Evolutionary conservation across 2,113 vertebrate genomes (phyloP).

Genomic region (Hylia prasina): DNA sequence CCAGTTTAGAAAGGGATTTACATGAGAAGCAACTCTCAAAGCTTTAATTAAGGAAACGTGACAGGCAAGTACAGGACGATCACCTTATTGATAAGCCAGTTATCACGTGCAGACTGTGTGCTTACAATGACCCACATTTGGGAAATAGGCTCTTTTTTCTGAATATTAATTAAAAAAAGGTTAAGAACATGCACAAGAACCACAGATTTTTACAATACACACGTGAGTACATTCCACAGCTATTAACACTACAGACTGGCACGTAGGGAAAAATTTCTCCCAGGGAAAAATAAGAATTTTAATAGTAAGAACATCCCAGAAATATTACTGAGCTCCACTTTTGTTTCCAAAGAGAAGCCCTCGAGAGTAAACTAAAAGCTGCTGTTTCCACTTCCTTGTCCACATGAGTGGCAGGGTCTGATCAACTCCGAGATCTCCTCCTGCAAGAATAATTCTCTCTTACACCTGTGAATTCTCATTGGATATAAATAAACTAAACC

Average conservation of each 20-base stretch:
- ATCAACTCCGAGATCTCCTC: not conserved
- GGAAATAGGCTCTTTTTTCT: not conserved
- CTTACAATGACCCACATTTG: not conserved
- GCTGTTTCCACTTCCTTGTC: not conserved
- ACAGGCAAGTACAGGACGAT: not conserved
- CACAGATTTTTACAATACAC: not conserved
- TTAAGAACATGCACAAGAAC: not conserved
- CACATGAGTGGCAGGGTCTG: not conserved
- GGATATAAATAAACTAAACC: not conserved
- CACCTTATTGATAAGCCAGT: slow-evolving; percentile 16
- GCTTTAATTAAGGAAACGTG: not conserved
- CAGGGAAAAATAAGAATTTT: not conserved
- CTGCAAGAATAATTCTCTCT: not conserved
- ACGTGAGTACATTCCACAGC: rapidly evolving
- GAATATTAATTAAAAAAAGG: not conserved
- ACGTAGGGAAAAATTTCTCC: not conserved
- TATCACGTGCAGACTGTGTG: not conserved
- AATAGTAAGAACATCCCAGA: not conserved
- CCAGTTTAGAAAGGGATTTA: not conserved
- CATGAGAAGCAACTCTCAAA: not conserved
- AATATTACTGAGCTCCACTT: not conserved
- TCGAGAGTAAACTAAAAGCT: not conserved
- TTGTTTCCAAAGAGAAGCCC: not conserved
- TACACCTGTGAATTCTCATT: rapidly evolving
- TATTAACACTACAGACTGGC: not conserved